These are phyloP conservation scores for Ophion ventricosus DNA, from an alignment of 2,888 invertebrate genomes.

Conservation along the genomic window DNA sequence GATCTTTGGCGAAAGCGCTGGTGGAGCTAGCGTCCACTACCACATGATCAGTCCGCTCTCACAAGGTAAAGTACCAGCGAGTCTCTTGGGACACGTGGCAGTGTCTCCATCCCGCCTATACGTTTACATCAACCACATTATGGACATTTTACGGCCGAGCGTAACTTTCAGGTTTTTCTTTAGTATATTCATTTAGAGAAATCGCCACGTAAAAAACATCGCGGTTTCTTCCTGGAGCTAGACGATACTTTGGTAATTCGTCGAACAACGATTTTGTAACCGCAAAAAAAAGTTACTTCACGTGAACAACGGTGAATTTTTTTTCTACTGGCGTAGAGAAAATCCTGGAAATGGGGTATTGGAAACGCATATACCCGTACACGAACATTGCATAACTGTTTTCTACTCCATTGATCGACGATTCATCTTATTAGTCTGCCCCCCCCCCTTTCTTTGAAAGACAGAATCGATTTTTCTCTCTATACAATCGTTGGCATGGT, in stretches of 20 bases:
- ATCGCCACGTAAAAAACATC: slow-evolving; percentile 1
- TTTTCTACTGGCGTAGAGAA: background rate
- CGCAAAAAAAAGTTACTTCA: background rate
- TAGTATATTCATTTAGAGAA: slow-evolving; percentile 17
- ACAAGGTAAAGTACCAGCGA: slow-evolving; percentile 80
- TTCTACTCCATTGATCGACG: background rate
- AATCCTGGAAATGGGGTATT: background rate
- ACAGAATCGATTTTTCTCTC: background rate
- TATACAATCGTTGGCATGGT: too few relatives aligned
- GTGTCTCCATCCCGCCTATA: background rate
- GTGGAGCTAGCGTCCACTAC: slow-evolving; percentile 88
- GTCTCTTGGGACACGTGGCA: background rate
- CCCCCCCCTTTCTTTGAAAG: background rate
- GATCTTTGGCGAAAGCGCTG: slow-evolving; percentile 89
- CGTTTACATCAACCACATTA: background rate
- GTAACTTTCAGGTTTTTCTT: slow-evolving; percentile 24
- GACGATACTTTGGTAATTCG: background rate
- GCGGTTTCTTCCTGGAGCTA: background rate
- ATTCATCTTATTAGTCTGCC: background rate
- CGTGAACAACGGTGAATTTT: background rate
- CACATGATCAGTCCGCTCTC: slow-evolving; percentile 88
- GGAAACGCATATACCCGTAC: background rate
- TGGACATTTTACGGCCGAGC: background rate
- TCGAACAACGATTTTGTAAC: background rate
- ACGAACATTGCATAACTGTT: background rate